A percentile compares a stretch with the other conserved stretches of the same genome.
Evolutionary conservation across 2,888 invertebrate species (phyloP).

Genomic region (Sphaerolaimus hirsutus): DNA sequence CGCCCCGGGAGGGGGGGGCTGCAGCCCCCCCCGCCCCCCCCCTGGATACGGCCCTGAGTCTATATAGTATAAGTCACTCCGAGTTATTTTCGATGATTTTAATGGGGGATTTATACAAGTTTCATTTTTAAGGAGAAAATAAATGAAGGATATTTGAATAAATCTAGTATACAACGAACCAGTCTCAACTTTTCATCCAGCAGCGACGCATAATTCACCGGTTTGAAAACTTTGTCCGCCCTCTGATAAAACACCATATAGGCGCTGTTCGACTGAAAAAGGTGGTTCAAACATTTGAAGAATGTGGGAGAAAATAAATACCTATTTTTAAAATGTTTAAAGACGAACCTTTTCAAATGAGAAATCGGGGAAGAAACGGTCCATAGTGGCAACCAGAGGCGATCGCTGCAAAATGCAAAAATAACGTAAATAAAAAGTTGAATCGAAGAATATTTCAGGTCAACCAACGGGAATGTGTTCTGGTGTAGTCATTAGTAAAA

Average conservation of each 20-base stretch:
- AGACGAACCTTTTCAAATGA: conserved; percentile 55
- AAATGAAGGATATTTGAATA: too few species aligned
- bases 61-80: too few species aligned
- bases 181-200: too few species aligned
- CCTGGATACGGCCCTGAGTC: too few species aligned
- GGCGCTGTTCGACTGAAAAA: conserved; percentile 55
- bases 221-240: too few species aligned
- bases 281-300: not conserved
- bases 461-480: not conserved
- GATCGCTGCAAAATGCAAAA: not conserved
- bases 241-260: conserved; percentile 89
- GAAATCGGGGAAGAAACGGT: conserved; percentile 42
- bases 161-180: too few species aligned
- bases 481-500: not conserved
- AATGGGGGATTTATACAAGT: too few species aligned
- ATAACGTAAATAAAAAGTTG: not conserved
- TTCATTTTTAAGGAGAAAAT: too few species aligned
- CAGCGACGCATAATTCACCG: not conserved
- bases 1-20: too few species aligned
- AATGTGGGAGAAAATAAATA: not conserved
- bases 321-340: not conserved
- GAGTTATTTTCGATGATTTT: too few species aligned
- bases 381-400: not conserved
- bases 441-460: too few species aligned
- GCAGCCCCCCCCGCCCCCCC: too few species aligned